Base-by-base conservation (phyloP, 2,113 vertebrate genomes). In the Poecilia latipinna region DNA sequence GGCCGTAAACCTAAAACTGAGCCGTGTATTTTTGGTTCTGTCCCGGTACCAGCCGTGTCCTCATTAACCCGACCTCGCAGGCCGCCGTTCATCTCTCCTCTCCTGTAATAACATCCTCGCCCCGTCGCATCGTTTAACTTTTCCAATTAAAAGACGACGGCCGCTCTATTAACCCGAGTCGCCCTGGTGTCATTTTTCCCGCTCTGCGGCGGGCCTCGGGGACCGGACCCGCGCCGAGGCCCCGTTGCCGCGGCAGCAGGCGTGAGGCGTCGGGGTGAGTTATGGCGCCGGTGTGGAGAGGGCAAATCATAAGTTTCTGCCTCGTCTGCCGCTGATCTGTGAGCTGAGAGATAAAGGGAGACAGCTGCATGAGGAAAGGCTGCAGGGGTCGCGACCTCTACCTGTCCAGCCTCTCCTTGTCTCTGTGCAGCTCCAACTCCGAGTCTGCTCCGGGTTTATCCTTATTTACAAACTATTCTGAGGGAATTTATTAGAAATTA, bases 101-200 rank as follows among this genome's bases (percentile, higher is more conserved):
- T 67, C 63, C 44, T 62, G 78, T 89, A 86, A 91, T 89, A 90
- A 87, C 82, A 79, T 75, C 83, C 78, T 80, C 33, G 54, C 86
- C 80, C 83, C 6, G 26, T 78, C 68, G 75, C 89, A 60, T 85
- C 82, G 64, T 90, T 90, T 91, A 86, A 89, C 86, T 89, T 91
- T 91, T 92, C 77, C 89, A 92, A 92, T 92, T 91, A 92, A 91
- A 90, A 90, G 86, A 86, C 85, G 87, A 84, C 80, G 77, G 79
- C 32, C 39, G 37, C 88, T 91, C 90, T 83, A 92, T 92, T 92
- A 92, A 91, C 91, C 91, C 65, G 28, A 4, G 33, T 79, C 44
- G 85, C 79, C 19, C 85, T 74, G 11, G 44, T 28, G 83, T 82
- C 69, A 90, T 92, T 86, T 89, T 75, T 90, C 80, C 88, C 88